Base-by-base conservation (phyloP, 2,888 invertebrate species). In the Spilosoma lubricipeda region DNA sequence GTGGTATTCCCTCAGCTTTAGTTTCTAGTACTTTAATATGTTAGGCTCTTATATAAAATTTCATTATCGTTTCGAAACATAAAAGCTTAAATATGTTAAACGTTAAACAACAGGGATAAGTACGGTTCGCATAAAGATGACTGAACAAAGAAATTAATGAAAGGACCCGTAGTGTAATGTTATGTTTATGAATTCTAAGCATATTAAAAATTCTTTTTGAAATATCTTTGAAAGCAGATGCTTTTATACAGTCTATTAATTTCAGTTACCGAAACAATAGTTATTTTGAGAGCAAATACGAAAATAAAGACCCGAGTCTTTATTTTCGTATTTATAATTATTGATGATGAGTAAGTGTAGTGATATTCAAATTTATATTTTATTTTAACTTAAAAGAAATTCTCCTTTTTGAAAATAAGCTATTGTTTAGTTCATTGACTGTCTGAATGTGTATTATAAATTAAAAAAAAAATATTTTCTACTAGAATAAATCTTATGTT, bases 51-150 rank as follows among this genome's bases (percentile, higher is more conserved):
- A 27, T 36, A 36, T 33, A 23, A 36, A 33, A 65, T 65, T 36
- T 65, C 8, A 75, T 78, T 71, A 78, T 66, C 27, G n/a, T 65
- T 80, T 59, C 72, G 71, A 67, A 78, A 78, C 59, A 67, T 73
- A 69, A 81, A 78, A 78, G 71, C 52, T 48, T 68, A 59, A 59
- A 79, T 71, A 67, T 52, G 72, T 77, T 39, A 64, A 71, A 72
- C 70, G 23, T 69, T 20, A 71, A 77, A 73, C 30, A 59, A 15
- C 30, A 59, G 27, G 15, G 27, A 59, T 27, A 65, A 65, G 33
- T 65, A 65, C 18, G 33, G 33, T 65, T 65, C 36, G 36, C 20
- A 36, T 65, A 65, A 67, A 67, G 36, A 42, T 42, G 42, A 20
- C 67, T 65, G 65, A 65, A 33, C 36, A 65, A 65, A n/a, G 65